A percentile compares a stretch with the other conserved stretches of the same genome.
These are phyloP conservation scores for Dipodomys stephensi DNA, from an alignment of 2,113 vertebrate genomes.

Conservation along the genomic window DNA sequence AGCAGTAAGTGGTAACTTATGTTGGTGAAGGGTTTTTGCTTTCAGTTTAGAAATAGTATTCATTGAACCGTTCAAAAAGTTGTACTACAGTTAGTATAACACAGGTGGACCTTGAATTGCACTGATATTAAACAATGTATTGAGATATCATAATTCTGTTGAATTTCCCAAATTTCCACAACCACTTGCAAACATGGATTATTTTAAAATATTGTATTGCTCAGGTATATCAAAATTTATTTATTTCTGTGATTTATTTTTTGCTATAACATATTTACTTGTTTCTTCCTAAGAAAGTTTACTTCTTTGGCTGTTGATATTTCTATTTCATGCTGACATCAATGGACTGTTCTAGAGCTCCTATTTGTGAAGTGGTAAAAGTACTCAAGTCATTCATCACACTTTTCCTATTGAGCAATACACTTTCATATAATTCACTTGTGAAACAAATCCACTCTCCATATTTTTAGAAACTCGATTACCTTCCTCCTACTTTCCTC, in stretches of 20 bases:
- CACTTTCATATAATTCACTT: neutral
- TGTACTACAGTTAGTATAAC: neutral
- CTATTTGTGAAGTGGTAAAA: conserved; percentile 57
- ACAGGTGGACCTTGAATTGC: neutral
- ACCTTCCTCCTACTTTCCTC: neutral
- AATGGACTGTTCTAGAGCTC: neutral
- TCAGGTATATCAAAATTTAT: neutral
- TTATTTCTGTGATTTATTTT: conserved; percentile 33
- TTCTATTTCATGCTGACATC: conserved; percentile 50
- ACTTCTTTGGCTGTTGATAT: conserved; percentile 25
- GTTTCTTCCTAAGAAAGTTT: neutral
- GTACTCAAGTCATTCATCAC: neutral
- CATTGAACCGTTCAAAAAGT: neutral
- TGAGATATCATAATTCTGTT: neutral
- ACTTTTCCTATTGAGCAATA: neutral
- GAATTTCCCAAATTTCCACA: neutral
- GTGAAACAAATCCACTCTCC: neutral
- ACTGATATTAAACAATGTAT: neutral
- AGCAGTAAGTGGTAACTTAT: fast-evolving
- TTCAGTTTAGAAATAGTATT: neutral
- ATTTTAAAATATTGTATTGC: neutral
- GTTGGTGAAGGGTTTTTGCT: neutral
- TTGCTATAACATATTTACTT: conserved; percentile 64
- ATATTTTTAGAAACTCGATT: conserved; percentile 7
- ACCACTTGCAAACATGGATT: neutral